Conservation (phyloP, 1,140 invertebrate species). For the Dreissena polymorpha region DNA sequence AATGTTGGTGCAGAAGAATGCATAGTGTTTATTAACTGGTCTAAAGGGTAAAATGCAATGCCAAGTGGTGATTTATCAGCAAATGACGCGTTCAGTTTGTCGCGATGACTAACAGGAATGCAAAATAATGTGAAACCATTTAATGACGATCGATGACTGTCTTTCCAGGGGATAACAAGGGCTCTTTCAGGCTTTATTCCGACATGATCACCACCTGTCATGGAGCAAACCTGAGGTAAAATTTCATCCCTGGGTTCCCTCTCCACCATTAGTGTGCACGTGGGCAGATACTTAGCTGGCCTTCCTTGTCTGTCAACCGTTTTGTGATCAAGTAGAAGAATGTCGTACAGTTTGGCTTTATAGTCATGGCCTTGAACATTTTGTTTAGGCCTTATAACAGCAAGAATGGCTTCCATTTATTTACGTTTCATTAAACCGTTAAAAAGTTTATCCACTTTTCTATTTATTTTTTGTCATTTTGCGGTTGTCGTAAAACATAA, state of each 20-base stretch:
- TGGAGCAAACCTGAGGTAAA: constrained; percentile 42
- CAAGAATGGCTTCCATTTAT: constrained; percentile 48
- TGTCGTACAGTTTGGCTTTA: constrained; percentile 45
- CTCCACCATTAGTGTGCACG: constrained; percentile 22
- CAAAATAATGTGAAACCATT: constrained; percentile 41
- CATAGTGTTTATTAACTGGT: constrained; percentile 26
- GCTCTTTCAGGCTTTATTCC: constrained; percentile 54
- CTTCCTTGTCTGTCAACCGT: constrained; percentile 47
- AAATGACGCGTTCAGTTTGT: constrained; percentile 48
- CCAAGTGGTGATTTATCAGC: constrained; percentile 48
- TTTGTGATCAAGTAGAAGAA: constrained; percentile 52
- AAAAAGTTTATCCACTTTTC: neutral
- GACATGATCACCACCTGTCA: constrained; percentile 52
- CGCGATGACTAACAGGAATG: constrained; percentile 43
- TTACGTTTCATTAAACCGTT: neutral
- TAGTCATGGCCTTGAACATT: constrained; percentile 47
- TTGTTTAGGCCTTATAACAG: constrained; percentile 46
- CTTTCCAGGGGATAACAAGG: constrained; percentile 40
- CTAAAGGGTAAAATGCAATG: constrained; percentile 48
- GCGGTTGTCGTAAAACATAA: constrained; percentile 1
- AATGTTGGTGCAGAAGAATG: constrained; percentile 29
- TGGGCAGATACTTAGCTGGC: constrained; percentile 42
- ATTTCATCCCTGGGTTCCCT: constrained; percentile 53
- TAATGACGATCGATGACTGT: constrained; percentile 19
- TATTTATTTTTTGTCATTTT: neutral